phyloP scores from a whole-genome alignment of 2,888 invertebrate species.

The Caenorhabditis sp. region DNA sequence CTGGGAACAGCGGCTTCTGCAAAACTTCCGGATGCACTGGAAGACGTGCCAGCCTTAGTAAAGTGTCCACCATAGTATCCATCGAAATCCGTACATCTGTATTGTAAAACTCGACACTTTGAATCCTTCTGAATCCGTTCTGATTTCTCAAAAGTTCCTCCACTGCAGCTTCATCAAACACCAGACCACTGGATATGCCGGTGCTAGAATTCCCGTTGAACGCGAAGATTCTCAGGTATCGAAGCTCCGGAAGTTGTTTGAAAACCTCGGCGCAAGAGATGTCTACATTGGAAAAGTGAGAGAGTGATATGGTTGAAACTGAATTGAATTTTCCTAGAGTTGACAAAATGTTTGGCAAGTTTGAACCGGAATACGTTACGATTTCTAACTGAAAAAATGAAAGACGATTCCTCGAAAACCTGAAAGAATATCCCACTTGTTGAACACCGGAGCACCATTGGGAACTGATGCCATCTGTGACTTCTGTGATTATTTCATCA shows the following conservation, averaged over 20 bases:
- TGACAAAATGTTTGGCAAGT: slow-evolving; percentile 4
- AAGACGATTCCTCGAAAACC: not conserved
- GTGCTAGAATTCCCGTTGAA: slow-evolving; percentile 30
- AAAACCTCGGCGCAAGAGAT: slow-evolving; percentile 31
- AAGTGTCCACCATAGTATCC: not conserved
- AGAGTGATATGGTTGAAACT: slow-evolving; percentile 19
- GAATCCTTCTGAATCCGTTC: slow-evolving; percentile 3
- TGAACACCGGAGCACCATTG: slow-evolving; percentile 10
- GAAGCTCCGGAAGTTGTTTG: slow-evolving; percentile 6
- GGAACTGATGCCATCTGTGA: slow-evolving; percentile 13
- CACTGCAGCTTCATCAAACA: slow-evolving; percentile 37
- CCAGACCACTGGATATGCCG: slow-evolving; percentile 40
- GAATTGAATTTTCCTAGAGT: slow-evolving; percentile 7
- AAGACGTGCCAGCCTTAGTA: slow-evolving; percentile 13
- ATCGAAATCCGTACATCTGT: slow-evolving; percentile 20
- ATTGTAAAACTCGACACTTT: slow-evolving; percentile 47
- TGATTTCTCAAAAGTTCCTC: slow-evolving; percentile 27
- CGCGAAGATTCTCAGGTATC: slow-evolving; percentile 22
- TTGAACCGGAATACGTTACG: not conserved
- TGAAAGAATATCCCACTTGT: slow-evolving; percentile 1
- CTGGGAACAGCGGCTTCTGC: not conserved
- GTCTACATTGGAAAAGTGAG: slow-evolving; percentile 19
- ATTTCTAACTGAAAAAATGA: slow-evolving; percentile 41
- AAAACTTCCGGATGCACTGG: not conserved
- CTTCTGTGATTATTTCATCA: not conserved